A percentile compares a stretch with the other conserved stretches of the same genome.
phyloP scores from a whole-genome alignment of 2,888 invertebrate species.

The Seira sanloemensis region DNA sequence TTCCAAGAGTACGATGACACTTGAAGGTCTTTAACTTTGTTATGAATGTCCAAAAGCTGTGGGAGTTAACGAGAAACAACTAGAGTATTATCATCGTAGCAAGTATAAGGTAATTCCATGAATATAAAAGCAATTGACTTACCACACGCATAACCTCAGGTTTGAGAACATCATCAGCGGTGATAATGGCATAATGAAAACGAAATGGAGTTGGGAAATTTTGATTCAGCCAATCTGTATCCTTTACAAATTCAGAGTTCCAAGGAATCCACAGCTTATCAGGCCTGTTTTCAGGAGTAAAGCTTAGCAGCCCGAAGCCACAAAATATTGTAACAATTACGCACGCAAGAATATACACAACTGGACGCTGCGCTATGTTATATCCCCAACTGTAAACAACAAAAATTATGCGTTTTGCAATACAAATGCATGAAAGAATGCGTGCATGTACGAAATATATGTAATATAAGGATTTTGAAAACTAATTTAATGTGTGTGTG shows the following conservation, averaged over 20 bases:
- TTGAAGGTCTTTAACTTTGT: conserved; percentile 42
- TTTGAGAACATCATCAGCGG: conserved; percentile 72
- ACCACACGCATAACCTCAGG: conserved; percentile 68
- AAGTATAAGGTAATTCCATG: no score
- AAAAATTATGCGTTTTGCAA: no score
- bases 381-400: conserved; percentile 71
- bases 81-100: neutral
- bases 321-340: conserved; percentile 62
- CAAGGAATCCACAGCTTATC: conserved; percentile 74
- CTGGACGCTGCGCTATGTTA: conserved; percentile 68
- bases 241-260: conserved; percentile 74
- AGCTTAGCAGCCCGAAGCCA: conserved; percentile 67
- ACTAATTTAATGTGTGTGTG: no score
- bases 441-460: no score
- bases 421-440: no score
- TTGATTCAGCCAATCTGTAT: conserved; percentile 74
- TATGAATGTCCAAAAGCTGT: conserved; percentile 67
- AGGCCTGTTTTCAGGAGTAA: conserved; percentile 72
- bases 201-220: conserved; percentile 74
- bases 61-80: conserved; percentile 26
- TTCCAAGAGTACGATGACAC: conserved; percentile 60
- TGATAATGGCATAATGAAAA: conserved; percentile 73
- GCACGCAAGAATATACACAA: conserved; percentile 66
- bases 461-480: no score
- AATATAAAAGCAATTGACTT: conserved; percentile 7